phyloP scores from a whole-genome alignment of 2,797 vertebrate species.

The Prunella strophiata region DNA sequence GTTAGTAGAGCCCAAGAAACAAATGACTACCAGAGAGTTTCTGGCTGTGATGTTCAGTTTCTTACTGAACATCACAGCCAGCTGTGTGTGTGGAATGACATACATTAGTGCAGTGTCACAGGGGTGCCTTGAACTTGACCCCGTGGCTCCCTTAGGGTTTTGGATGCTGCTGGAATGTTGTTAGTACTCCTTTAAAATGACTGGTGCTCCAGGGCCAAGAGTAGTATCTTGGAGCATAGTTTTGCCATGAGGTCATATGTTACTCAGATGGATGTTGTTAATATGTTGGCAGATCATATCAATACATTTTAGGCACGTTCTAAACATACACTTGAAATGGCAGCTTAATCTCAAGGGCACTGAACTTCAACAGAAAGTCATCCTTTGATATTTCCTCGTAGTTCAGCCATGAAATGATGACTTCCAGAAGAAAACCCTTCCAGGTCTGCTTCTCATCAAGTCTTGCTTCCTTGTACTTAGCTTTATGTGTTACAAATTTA shows the following conservation, averaged over 20 bases:
- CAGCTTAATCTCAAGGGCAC: constrained; percentile 38
- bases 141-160: background rate
- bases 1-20: background rate
- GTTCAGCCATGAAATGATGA: background rate
- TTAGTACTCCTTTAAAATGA: background rate
- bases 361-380: constrained; percentile 27
- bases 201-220: background rate
- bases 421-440: background rate
- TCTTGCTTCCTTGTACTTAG: background rate
- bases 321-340: constrained; percentile 44
- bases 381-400: constrained; percentile 33
- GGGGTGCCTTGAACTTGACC: background rate
- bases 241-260: background rate
- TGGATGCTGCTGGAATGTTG: background rate
- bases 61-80: accelerated
- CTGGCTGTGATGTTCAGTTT: too few relatives aligned
- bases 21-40: background rate
- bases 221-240: background rate
- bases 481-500: background rate
- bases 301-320: constrained; percentile 36
- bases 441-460: background rate
- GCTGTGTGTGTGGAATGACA: background rate
- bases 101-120: background rate
- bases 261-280: background rate
- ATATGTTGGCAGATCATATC: background rate